Percentiles rank a stretch among this genome's conserved stretches.
These are phyloP conservation scores for Ctenodactylus gundi DNA, from an alignment of 2,113 vertebrate species.

Conservation along the genomic window DNA sequence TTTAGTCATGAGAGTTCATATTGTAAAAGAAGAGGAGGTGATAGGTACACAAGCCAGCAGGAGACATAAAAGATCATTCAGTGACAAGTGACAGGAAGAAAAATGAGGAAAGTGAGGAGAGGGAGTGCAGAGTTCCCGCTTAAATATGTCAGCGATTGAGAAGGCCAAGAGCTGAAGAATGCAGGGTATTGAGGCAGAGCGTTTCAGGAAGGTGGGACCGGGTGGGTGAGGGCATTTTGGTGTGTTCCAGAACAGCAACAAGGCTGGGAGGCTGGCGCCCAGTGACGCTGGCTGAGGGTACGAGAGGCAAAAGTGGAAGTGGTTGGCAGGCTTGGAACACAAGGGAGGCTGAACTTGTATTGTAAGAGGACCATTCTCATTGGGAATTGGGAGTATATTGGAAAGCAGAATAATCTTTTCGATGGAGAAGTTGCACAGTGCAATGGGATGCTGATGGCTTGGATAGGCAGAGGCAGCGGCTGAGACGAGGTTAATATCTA, in stretches of 20 bases:
- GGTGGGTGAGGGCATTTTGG: fast-evolving
- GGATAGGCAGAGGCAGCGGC: no score
- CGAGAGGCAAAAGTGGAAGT: not conserved
- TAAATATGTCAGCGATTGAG: not conserved
- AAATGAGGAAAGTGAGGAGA: not conserved
- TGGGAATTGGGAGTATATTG: not conserved
- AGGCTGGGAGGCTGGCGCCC: not conserved
- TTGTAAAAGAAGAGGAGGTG: not conserved
- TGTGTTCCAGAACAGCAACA: not conserved
- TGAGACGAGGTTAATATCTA: not conserved
- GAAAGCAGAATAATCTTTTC: not conserved
- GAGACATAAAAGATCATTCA: not conserved
- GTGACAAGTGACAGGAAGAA: not conserved
- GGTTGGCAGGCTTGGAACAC: no score
- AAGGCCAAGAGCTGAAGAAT: not conserved
- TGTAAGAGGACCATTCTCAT: not conserved
- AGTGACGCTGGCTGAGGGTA: not conserved
- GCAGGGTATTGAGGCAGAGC: not conserved
- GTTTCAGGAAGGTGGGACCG: not conserved
- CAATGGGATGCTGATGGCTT: not conserved
- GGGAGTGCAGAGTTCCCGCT: not conserved
- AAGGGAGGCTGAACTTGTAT: not conserved
- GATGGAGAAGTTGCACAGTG: not conserved
- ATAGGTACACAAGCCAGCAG: not conserved
- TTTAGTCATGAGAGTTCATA: not conserved